Conservation (phyloP, 2,797 vertebrate genomes). For the Phyllotis vaccarum region DNA sequence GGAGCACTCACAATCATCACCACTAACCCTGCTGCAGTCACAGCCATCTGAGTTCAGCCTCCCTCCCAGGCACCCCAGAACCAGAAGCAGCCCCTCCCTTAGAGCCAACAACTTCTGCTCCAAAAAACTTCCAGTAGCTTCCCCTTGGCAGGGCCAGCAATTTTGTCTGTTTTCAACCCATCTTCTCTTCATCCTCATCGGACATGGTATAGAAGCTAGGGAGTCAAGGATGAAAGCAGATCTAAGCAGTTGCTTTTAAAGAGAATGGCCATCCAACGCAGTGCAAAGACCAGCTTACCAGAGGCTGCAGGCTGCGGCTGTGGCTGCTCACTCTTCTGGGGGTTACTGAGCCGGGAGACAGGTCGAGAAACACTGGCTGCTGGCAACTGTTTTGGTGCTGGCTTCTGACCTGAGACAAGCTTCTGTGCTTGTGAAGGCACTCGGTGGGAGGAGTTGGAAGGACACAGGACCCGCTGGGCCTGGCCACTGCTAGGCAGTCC, state of each 20-base stretch:
- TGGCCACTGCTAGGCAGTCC: slow-evolving; percentile 79
- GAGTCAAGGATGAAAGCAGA: not conserved
- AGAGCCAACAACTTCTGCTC: not conserved
- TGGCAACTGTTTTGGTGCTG: slow-evolving; percentile 67
- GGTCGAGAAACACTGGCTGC: slow-evolving; percentile 63
- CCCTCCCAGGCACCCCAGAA: not conserved
- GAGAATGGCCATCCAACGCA: not conserved
- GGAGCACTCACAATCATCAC: rapidly evolving
- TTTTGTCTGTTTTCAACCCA: not conserved
- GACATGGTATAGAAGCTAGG: not conserved
- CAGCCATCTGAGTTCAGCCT: not conserved
- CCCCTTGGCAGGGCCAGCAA: not conserved
- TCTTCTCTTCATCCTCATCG: not conserved
- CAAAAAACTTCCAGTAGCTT: not conserved
- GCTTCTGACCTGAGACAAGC: slow-evolving; percentile 76
- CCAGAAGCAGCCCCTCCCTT: not conserved
- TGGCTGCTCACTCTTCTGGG: slow-evolving; percentile 77
- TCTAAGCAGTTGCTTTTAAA: not conserved
- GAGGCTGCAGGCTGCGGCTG: slow-evolving; percentile 71
- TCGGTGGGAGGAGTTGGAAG: slow-evolving; percentile 91
- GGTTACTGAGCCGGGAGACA: not conserved
- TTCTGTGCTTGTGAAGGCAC: slow-evolving; percentile 86
- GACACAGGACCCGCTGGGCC: slow-evolving; percentile 86
- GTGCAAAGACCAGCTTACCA: slow-evolving; percentile 78
- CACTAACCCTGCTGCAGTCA: not conserved